A percentile compares a stretch with the other conserved stretches of the same genome.
These are phyloP conservation scores for Coendou prehensilis DNA, from an alignment of 2,797 vertebrate species.

Conservation along the genomic window DNA sequence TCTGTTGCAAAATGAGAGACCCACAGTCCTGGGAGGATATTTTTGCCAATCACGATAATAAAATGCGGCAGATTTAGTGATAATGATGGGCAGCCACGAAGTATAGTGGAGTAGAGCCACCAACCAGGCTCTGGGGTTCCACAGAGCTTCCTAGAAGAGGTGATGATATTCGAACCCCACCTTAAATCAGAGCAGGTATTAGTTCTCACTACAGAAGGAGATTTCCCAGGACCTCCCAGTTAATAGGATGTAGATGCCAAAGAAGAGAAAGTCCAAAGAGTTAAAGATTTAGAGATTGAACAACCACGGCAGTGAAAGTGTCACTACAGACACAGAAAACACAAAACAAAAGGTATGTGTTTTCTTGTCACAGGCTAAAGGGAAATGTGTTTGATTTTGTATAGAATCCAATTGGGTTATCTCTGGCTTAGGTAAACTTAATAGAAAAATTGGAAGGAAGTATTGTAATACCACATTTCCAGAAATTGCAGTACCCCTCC, in stretches of 20 bases:
- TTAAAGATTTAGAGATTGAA: not conserved
- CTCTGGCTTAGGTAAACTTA: not conserved
- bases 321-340: not conserved
- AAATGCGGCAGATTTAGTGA: not conserved
- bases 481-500: not conserved
- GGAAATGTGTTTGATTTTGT: not conserved
- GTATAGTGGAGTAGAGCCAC: not conserved
- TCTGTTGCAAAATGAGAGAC: slow-evolving; percentile 7
- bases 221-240: not conserved
- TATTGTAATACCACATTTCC: not conserved
- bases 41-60: not conserved
- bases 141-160: not conserved
- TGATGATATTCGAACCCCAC: not conserved
- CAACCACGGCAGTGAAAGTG: not conserved
- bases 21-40: not conserved
- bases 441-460: slow-evolving; percentile 22
- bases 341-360: not conserved
- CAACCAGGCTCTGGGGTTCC: not conserved
- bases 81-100: slow-evolving; percentile 15
- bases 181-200: not conserved
- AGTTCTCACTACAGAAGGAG: not conserved
- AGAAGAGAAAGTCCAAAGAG: not conserved
- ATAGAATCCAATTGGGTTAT: not conserved
- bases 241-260: not conserved
- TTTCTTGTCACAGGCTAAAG: not conserved